Evolutionary conservation across 2,888 invertebrate genomes (phyloP).

Genomic region (Elysia crispata): DNA sequence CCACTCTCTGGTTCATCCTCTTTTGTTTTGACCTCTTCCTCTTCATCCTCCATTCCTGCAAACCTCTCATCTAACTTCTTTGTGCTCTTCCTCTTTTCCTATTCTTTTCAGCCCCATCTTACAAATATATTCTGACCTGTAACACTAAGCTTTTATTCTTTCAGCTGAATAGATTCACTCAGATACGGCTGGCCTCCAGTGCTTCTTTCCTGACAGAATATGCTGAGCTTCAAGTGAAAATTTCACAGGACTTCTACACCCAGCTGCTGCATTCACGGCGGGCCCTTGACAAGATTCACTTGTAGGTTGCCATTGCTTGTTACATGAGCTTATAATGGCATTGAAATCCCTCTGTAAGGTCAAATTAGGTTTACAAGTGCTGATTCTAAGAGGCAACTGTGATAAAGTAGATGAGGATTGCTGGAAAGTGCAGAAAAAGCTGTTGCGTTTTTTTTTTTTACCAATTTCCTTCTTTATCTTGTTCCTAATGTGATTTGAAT

Average conservation of each 20-base stretch:
- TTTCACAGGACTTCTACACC: constrained; percentile 73
- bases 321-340: neutral
- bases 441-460: neutral
- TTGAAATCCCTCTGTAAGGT: too few species aligned
- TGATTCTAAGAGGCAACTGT: neutral
- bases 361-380: neutral
- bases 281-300: constrained; percentile 34
- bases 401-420: neutral
- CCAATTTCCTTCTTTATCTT: too few species aligned
- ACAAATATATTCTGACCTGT: too few species aligned
- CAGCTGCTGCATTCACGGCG: constrained; percentile 59
- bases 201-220: constrained; percentile 71
- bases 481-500: too few species aligned
- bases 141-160: constrained; percentile 45
- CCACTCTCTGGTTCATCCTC: too few species aligned
- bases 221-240: constrained; percentile 75
- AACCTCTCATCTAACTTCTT: too few species aligned
- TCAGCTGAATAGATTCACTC: constrained; percentile 68
- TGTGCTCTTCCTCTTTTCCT: too few species aligned
- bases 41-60: too few species aligned
- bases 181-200: constrained; percentile 65
- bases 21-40: too few species aligned
- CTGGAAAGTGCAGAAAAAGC: too few species aligned
- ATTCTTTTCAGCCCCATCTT: too few species aligned
- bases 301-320: constrained; percentile 11